A percentile compares a stretch with the other conserved stretches of the same genome.
phyloP scores from a whole-genome alignment of 2,888 invertebrate species.

The Leptopilina syphax region DNA sequence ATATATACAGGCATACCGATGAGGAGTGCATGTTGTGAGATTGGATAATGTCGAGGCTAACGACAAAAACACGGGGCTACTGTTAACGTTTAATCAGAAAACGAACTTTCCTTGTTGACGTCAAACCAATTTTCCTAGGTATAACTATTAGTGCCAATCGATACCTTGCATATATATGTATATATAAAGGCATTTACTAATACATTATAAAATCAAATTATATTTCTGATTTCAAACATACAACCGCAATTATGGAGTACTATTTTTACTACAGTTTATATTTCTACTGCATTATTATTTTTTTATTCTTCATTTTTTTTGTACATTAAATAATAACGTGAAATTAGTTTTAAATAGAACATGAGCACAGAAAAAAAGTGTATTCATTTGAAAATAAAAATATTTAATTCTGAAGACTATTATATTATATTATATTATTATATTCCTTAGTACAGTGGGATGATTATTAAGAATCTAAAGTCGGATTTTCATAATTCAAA shows the following conservation, averaged over 20 bases:
- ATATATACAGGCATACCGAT: background rate
- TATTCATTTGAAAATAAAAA: no score
- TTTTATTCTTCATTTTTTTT: background rate
- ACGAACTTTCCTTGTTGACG: conserved; percentile 28
- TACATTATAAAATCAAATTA: conserved; percentile 9
- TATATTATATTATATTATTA: no score
- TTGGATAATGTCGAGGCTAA: conserved; percentile 38
- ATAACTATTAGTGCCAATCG: conserved; percentile 3
- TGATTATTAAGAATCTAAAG: no score
- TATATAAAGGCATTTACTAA: no score
- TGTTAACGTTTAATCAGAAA: conserved; percentile 28
- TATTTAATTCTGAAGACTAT: no score
- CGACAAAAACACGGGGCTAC: conserved; percentile 29
- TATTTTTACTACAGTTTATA: no score
- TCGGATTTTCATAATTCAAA: no score
- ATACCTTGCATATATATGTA: background rate
- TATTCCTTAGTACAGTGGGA: no score
- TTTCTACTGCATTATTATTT: background rate
- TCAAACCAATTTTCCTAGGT: conserved; percentile 28
- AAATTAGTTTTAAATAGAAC: no score
- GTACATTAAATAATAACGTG: no score
- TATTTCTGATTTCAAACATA: background rate
- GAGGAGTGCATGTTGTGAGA: conserved; percentile 37
- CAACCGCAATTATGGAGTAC: background rate
- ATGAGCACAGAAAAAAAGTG: no score